phyloP scores from a whole-genome alignment of 2,113 vertebrate species.

The Melanotaenia duboulayi region DNA sequence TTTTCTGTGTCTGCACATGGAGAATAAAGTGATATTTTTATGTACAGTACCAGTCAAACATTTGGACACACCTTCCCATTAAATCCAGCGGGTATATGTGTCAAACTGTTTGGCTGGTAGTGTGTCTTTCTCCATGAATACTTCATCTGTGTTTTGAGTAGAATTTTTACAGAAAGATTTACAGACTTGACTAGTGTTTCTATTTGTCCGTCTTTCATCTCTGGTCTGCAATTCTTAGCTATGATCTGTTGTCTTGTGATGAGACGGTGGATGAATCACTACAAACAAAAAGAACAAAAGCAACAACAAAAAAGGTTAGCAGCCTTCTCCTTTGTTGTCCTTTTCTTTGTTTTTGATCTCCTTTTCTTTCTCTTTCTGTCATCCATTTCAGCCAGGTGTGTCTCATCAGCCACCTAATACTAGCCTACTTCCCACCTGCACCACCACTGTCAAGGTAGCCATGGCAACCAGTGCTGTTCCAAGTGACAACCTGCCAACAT shows the following conservation, averaged over 20 bases:
- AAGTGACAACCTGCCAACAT: conserved; percentile 97
- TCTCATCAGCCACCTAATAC: conserved; percentile 55
- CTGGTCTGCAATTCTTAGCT: conserved; percentile 36
- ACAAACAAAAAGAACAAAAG: no score
- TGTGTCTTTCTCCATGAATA: background rate
- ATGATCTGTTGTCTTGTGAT: conserved; percentile 55
- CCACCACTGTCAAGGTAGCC: conserved; percentile 55
- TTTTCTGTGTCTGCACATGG: no score
- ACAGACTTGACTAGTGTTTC: no score
- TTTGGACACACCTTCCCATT: no score
- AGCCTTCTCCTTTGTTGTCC: conserved; percentile 11
- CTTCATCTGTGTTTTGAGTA: no score
- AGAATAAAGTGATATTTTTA: no score
- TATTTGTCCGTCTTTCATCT: background rate
- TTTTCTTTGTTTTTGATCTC: background rate
- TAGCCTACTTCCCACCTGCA: conserved; percentile 53
- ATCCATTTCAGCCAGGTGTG: conserved; percentile 79
- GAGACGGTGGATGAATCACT: conserved; percentile 45
- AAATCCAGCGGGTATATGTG: no score
- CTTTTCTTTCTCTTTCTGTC: background rate
- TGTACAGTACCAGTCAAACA: no score
- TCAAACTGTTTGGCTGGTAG: no score
- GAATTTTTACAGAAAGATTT: no score
- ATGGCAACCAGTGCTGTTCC: conserved; percentile 98
- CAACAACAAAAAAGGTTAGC: conserved; percentile 42